Evolutionary conservation across 2,113 vertebrate species (phyloP).

Genomic region (Leptodactylus fuscus): DNA sequence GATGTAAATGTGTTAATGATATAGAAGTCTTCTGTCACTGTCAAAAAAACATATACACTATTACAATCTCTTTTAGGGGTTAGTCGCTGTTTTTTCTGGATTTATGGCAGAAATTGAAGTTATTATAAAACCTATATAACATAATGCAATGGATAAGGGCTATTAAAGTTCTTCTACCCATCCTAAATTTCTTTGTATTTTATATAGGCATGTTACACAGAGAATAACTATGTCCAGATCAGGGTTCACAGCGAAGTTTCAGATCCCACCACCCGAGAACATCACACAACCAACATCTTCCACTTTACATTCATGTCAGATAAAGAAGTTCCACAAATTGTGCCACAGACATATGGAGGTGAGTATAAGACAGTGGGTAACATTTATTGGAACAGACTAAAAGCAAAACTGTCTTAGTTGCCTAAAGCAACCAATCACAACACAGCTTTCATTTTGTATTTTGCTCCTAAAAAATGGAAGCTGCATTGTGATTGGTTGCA

Average conservation of each 20-base stretch:
- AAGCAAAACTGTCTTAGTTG: too few relatives aligned
- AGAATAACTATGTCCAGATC: slow-evolving; percentile 88
- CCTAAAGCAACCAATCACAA: too few relatives aligned
- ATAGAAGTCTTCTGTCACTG: too few relatives aligned
- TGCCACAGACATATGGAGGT: slow-evolving; percentile 94
- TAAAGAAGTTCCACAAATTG: slow-evolving; percentile 81
- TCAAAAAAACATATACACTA: too few relatives aligned
- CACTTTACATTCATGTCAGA: slow-evolving; percentile 93
- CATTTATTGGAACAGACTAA: too few relatives aligned
- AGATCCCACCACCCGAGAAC: slow-evolving; percentile 83
- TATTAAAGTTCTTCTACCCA: background rate
- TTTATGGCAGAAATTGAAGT: too few relatives aligned
- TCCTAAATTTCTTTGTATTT: background rate
- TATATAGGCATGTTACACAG: slow-evolving; percentile 90
- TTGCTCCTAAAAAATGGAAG: too few relatives aligned
- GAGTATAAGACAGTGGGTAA: slow-evolving; percentile 59
- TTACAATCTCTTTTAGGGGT: too few relatives aligned
- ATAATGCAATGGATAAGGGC: background rate
- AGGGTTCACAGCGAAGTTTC: slow-evolving; percentile 95
- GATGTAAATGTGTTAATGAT: too few relatives aligned
- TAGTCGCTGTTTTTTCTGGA: background rate
- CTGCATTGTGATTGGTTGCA: too few relatives aligned
- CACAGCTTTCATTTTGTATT: too few relatives aligned
- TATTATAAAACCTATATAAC: background rate
- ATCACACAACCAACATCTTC: slow-evolving; percentile 94